phyloP scores from a whole-genome alignment of 1,140 invertebrate species.

The Drosophila littoralis region DNA sequence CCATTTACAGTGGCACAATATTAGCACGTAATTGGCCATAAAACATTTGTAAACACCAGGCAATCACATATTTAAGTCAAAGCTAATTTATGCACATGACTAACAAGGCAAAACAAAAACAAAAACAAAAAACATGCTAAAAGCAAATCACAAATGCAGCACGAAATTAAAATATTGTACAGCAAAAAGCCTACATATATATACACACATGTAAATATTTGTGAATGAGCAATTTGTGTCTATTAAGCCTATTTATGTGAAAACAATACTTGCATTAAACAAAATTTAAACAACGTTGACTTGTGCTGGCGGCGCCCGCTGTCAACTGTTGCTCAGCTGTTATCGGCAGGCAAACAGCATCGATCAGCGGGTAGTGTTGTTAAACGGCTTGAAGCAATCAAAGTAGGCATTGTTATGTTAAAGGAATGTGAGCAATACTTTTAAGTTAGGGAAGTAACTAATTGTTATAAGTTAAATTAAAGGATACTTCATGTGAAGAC shows the following conservation, averaged over 20 bases:
- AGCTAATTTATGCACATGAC: conserved; percentile 56
- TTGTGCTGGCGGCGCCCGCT: neutral
- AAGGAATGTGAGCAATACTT: too few relatives aligned
- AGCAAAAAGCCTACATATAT: conserved; percentile 4
- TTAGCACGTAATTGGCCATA: conserved; percentile 29
- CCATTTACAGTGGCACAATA: conserved; percentile 6
- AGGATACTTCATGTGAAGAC: too few relatives aligned
- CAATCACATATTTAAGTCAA: conserved; percentile 31
- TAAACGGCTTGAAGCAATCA: neutral
- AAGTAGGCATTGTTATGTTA: neutral
- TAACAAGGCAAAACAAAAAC: conserved; percentile 32
- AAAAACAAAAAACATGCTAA: conserved; percentile 29
- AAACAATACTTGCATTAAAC: neutral
- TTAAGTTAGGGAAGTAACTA: too few relatives aligned
- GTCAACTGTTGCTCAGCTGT: conserved; percentile 5
- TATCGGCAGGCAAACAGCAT: conserved; percentile 1
- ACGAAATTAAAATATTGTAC: conserved; percentile 36
- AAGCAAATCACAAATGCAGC: conserved; percentile 36
- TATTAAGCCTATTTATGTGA: conserved; percentile 4
- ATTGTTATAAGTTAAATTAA: too few relatives aligned
- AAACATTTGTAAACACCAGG: conserved; percentile 35
- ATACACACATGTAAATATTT: conserved; percentile 13
- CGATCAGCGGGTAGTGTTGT: neutral
- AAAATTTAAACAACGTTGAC: conserved; percentile 1
- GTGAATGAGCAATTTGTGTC: conserved; percentile 8